Evolutionary conservation across 2,888 invertebrate species (phyloP), one percentile per base, ranked within the genome.

Genomic region (Agrilus biguttatus): DNA sequence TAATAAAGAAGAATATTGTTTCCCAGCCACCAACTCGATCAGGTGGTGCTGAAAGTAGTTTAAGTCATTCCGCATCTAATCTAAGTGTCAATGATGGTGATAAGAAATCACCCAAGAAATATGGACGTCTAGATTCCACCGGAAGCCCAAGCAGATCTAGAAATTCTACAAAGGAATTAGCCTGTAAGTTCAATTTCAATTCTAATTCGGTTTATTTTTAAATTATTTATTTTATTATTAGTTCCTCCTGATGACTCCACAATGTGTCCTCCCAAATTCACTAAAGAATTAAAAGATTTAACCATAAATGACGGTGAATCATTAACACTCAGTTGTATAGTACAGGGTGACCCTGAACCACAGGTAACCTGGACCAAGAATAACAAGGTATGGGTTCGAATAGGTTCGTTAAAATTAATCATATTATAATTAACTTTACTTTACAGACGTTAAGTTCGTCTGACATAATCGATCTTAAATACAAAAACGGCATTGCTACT

Each of bases 271-370:
- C 95, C 95, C 1, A 78, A 82, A 55, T 91, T 93, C 64, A 78
- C 82, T 0, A 83, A 84, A 55, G 76, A 80, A 14, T 69, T 95
- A 28, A 75, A 74, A 50, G 80, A 87, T 59, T 61, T 86, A 40
- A 75, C 73, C n/a, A 77, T 91, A 33, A 77, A 78, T 34, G 95
- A 95, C 67, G 95, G 92, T n/a, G 85, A 89, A 48, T 78, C 83
- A 46, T 70, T 93, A 44, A 77, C 83, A 53, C 73, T 96, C 51
- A 80, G 79, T 12, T 88, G 86, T 50, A 78, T 84, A 49, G 87
- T 93, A 40, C 78, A 81, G 52, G 93, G 93, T 12, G 92, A 92
- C 67, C 93, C 95, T 38, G 92, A 90, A 62, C 93, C 95, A 1
- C 80, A 90, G 60, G 81, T 93, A 36, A 77, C 80, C 51, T 95